A percentile compares a stretch with the other conserved stretches of the same genome.
phyloP scores from a whole-genome alignment of 2,888 invertebrate species.

The Philereme vetulata region DNA sequence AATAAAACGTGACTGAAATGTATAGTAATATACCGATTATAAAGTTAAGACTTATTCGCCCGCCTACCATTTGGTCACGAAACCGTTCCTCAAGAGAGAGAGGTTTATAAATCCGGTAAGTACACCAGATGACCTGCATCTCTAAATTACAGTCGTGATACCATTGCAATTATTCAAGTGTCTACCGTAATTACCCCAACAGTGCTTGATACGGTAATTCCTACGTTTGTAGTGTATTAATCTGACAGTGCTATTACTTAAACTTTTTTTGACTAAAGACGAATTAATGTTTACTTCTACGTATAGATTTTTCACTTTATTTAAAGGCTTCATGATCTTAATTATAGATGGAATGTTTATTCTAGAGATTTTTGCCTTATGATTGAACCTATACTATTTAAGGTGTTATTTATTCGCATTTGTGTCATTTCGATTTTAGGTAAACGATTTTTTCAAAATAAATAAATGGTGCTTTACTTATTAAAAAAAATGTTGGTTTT shows the following conservation, averaged over 20 bases:
- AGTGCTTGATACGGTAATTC: constrained; percentile 47
- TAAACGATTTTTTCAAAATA: no score
- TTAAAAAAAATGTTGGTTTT: no score
- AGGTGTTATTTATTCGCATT: no score
- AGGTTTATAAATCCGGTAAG: constrained; percentile 28
- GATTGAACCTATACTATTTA: no score
- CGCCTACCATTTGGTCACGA: constrained; percentile 16
- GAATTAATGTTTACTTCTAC: no score
- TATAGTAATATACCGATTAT: not conserved
- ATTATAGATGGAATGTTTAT: no score
- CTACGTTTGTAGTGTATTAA: constrained; percentile 45
- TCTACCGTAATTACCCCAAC: constrained; percentile 45
- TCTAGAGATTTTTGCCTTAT: no score
- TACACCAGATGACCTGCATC: constrained; percentile 28
- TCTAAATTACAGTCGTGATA: constrained; percentile 40
- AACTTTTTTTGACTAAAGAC: constrained; percentile 22
- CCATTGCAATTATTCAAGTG: constrained; percentile 45
- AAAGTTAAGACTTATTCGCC: not conserved
- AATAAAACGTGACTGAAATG: no score
- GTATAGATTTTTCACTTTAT: no score
- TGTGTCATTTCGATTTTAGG: no score
- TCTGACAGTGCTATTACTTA: constrained; percentile 44
- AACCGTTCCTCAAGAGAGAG: constrained; percentile 15
- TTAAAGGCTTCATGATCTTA: no score
- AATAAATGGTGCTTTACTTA: no score